Percentiles rank a stretch among this genome's conserved stretches.
phyloP scores from a whole-genome alignment of 2,888 invertebrate species.

The Ramazzottius varieornatus region DNA sequence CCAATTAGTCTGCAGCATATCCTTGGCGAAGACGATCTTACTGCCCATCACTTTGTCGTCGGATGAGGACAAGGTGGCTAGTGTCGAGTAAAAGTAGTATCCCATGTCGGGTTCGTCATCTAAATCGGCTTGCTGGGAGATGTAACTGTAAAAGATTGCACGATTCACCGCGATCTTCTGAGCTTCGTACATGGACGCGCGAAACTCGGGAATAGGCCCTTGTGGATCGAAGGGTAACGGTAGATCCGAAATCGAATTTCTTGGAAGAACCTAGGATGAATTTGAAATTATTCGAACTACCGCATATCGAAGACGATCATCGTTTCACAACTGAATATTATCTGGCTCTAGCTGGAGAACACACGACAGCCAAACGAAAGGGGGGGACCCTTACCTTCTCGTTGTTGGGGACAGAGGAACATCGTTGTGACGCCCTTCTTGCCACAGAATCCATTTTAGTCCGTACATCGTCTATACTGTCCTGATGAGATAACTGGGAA shows the following conservation, averaged over 20 bases:
- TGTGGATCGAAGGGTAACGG: neutral
- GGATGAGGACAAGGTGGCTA: neutral
- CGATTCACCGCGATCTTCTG: slow-evolving; percentile 4
- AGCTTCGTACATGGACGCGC: neutral
- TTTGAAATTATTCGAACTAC: too few species aligned
- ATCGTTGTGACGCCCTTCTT: neutral
- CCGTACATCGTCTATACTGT: neutral
- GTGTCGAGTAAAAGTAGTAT: neutral
- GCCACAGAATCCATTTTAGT: neutral
- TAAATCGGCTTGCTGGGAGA: neutral
- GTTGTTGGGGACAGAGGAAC: neutral
- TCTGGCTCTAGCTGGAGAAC: too few species aligned
- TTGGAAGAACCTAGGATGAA: neutral
- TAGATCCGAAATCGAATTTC: neutral
- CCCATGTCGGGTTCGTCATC: slow-evolving; percentile 2
- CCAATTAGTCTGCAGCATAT: neutral
- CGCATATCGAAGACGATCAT: too few species aligned
- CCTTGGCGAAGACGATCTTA: neutral
- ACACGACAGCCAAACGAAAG: too few species aligned
- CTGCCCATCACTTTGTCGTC: neutral
- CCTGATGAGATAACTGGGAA: neutral
- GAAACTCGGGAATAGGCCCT: neutral
- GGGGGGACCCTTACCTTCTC: too few species aligned
- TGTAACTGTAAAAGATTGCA: neutral
- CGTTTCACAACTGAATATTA: too few species aligned